Evolutionary conservation across 1,140 invertebrate genomes (phyloP).

Genomic region (Cotesia glomerata): DNA sequence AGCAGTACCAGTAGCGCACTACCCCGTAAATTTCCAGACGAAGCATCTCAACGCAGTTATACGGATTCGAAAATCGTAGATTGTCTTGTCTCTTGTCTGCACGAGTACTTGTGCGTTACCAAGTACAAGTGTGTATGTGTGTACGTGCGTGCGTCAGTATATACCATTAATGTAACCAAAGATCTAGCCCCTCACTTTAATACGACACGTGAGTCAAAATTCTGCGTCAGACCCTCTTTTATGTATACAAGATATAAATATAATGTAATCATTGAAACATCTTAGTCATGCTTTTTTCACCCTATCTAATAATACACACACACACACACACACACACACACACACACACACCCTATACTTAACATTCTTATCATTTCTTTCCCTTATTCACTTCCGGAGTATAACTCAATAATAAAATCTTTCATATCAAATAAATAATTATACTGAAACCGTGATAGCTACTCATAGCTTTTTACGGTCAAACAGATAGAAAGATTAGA

Average conservation of each 20-base stretch:
- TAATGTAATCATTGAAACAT: not conserved
- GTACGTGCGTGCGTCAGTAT: no score
- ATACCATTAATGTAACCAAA: no score
- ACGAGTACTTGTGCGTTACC: no score
- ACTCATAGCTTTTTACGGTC: not conserved
- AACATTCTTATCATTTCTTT: not conserved
- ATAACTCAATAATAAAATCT: no score
- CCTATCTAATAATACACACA: not conserved
- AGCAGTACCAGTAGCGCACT: not conserved
- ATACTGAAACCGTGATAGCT: no score
- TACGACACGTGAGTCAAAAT: constrained; percentile 22
- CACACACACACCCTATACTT: not conserved
- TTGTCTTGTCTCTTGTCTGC: not conserved
- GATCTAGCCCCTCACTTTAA: no score
- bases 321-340: not conserved
- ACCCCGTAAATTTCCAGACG: not conserved
- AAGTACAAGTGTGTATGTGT: no score
- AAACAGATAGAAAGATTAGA: not conserved
- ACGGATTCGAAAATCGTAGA: constrained; percentile 30
- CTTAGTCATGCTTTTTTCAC: constrained; percentile 24
- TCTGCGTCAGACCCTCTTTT: constrained; percentile 17
- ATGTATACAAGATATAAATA: not conserved
- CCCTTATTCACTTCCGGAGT: not conserved
- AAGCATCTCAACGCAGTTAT: not conserved
- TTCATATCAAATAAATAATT: no score